Evolutionary conservation across 2,888 invertebrate species (phyloP).

Genomic region (Drosophila barbarae): DNA sequence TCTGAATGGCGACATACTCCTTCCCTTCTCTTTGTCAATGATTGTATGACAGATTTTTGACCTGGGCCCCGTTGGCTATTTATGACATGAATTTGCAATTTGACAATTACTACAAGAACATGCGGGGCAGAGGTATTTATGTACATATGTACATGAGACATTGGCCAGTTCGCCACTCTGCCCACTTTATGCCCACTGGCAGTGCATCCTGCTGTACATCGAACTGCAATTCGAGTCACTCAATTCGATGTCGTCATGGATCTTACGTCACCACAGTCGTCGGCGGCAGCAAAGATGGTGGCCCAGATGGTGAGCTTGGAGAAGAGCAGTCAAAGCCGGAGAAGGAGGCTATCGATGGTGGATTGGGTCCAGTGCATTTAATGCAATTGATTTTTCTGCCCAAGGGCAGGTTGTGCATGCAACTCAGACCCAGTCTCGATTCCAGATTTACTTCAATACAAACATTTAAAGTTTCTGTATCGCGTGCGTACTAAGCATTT

Average conservation of each 20-base stretch:
- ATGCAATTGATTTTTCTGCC: slow-evolving; percentile 68
- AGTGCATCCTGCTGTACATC: slow-evolving; percentile 54
- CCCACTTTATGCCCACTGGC: slow-evolving; percentile 55
- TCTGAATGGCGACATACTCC: slow-evolving; percentile 1
- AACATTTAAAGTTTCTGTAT: slow-evolving; percentile 9
- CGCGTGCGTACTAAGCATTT: neutral
- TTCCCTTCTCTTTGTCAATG: neutral
- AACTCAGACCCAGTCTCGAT: slow-evolving; percentile 8
- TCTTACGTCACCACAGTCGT: slow-evolving; percentile 43
- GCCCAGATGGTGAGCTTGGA: slow-evolving; percentile 8
- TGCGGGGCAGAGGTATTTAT: neutral
- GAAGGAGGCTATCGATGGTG: slow-evolving; percentile 16
- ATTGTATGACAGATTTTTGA: slow-evolving; percentile 41
- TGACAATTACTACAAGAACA: slow-evolving; percentile 61
- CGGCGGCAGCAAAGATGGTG: slow-evolving; percentile 6
- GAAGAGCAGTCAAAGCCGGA: slow-evolving; percentile 3
- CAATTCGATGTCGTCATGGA: slow-evolving; percentile 23
- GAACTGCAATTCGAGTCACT: slow-evolving; percentile 50
- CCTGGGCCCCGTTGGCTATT: slow-evolving; percentile 54
- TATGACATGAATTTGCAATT: slow-evolving; percentile 74
- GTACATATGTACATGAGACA: slow-evolving; percentile 1
- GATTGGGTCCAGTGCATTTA: slow-evolving; percentile 59
- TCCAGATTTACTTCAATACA: slow-evolving; percentile 7
- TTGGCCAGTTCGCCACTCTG: slow-evolving; percentile 8
- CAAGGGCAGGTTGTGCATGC: slow-evolving; percentile 59